Evolutionary conservation across 1,140 invertebrate genomes (phyloP).

Genomic region (Drosophila kurseongensis): DNA sequence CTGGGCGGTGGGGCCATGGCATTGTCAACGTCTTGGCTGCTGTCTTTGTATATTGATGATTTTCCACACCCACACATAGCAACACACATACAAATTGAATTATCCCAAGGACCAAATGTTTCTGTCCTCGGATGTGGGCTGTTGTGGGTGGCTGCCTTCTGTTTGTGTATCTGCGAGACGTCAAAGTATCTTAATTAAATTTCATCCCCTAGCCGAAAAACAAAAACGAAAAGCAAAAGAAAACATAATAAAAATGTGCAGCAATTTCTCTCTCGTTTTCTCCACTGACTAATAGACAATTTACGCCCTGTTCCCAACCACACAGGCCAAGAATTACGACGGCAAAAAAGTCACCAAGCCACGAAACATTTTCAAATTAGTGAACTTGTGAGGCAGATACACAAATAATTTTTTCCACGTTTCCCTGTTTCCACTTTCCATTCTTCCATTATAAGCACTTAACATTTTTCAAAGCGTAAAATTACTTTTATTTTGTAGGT

Average conservation of each 20-base stretch:
- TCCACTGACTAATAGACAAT: conserved; percentile 81
- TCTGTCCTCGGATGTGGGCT: conserved; percentile 19
- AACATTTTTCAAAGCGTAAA: neutral
- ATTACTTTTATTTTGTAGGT: neutral
- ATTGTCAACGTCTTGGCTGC: conserved; percentile 62
- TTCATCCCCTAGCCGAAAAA: conserved; percentile 75
- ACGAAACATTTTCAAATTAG: conserved; percentile 43
- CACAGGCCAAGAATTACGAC: conserved; percentile 19
- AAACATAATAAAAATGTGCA: conserved; percentile 80
- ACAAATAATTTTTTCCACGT: conserved; percentile 11
- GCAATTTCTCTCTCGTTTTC: conserved; percentile 71
- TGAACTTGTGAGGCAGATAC: conserved; percentile 13
- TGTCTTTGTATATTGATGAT: conserved; percentile 72
- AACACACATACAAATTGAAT: conserved; percentile 70
- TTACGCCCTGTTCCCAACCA: conserved; percentile 54
- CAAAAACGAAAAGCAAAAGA: conserved; percentile 37
- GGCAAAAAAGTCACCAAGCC: conserved; percentile 42
- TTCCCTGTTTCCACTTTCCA: conserved; percentile 4
- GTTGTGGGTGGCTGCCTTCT: conserved; percentile 41
- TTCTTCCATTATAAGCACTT: neutral
- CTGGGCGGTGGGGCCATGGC: conserved; percentile 31
- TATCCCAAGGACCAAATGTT: conserved; percentile 69
- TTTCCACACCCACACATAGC: conserved; percentile 46
- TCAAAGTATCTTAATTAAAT: conserved; percentile 84
- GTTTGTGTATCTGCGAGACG: conserved; percentile 75